phyloP scores from a whole-genome alignment of 2,797 vertebrate genomes.

The Sciurus carolinensis region DNA sequence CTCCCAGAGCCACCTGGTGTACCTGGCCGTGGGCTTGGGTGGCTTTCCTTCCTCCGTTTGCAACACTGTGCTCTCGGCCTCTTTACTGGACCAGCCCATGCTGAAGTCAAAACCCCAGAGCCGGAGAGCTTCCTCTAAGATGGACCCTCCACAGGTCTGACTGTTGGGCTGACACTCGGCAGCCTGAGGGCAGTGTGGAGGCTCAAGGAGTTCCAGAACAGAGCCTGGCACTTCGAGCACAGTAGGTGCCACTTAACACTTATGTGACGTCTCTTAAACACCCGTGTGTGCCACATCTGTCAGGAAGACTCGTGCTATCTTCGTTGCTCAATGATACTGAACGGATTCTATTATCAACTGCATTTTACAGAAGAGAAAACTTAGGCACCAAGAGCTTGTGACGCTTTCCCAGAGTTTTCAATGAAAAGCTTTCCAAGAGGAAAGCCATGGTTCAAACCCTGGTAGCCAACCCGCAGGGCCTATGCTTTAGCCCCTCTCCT shows the following conservation, averaged over 20 bases:
- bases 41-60: background rate
- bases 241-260: background rate
- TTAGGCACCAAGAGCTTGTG: background rate
- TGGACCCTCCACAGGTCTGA: background rate
- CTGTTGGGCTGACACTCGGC: background rate
- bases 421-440: background rate
- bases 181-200: background rate
- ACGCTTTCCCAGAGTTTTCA: background rate
- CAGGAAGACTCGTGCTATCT: background rate
- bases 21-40: background rate
- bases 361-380: slow-evolving; percentile 11
- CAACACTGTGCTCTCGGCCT: background rate
- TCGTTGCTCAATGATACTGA: background rate
- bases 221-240: background rate
- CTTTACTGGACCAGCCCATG: too few species aligned
- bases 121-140: background rate
- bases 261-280: background rate
- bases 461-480: background rate
- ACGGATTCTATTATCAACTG: background rate
- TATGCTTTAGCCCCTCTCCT: background rate
- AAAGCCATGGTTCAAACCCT: background rate
- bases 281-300: background rate
- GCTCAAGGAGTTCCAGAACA: background rate
- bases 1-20: background rate
- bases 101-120: background rate